Evolutionary conservation across 2,797 vertebrate species (phyloP).

Genomic region (Valencia hispanica): DNA sequence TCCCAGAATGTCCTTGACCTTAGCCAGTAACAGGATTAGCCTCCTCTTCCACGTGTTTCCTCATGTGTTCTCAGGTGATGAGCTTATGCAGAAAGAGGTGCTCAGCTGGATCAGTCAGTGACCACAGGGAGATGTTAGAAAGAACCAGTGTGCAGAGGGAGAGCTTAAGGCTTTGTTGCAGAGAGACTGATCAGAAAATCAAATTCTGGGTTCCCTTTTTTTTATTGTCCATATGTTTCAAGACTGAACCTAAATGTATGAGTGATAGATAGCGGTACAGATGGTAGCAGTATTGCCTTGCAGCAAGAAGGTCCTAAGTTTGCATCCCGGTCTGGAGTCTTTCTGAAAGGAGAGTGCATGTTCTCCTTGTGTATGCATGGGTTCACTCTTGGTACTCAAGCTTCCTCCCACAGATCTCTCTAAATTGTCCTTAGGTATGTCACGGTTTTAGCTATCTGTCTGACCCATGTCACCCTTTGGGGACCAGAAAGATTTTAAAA

Average conservation of each 20-base stretch:
- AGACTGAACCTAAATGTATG: neutral
- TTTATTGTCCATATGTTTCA: neutral
- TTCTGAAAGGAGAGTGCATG: neutral
- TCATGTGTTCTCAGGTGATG: slow-evolving; percentile 55
- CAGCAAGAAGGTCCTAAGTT: neutral
- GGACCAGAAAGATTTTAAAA: no score
- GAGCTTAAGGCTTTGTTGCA: slow-evolving; percentile 16
- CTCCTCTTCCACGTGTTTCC: slow-evolving; percentile 66
- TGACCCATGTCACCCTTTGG: no score
- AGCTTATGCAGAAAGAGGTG: slow-evolving; percentile 48
- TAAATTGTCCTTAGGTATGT: neutral
- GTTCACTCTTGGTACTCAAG: neutral
- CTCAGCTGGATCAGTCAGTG: slow-evolving; percentile 17
- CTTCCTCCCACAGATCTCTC: neutral
- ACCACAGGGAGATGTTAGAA: slow-evolving; percentile 27
- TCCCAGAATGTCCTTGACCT: slow-evolving; percentile 76
- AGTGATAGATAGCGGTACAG: neutral
- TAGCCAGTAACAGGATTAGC: slow-evolving; percentile 78
- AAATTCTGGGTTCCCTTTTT: neutral
- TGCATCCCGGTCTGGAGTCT: neutral
- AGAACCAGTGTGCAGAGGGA: slow-evolving; percentile 4
- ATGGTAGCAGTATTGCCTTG: neutral
- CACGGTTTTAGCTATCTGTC: no score
- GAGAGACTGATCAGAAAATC: no score
- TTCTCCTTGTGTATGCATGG: neutral